Base-by-base conservation (phyloP, 2,797 vertebrate genomes). In the Tauraco hartlaubi region DNA sequence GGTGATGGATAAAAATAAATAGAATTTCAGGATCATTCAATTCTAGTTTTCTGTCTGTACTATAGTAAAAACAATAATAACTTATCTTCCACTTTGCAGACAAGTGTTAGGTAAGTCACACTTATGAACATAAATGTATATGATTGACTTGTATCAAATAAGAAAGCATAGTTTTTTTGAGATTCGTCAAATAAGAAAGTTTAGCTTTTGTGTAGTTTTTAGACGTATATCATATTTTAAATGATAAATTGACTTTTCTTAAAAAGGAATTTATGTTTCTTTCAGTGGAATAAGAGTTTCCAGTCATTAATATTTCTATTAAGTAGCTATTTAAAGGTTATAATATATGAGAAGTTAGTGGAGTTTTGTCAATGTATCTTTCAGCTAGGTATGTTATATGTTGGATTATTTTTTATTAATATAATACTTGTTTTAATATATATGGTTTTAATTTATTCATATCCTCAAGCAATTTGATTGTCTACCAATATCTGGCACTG, bases 391-490 rank as follows among this genome's bases (percentile, higher is more conserved):
- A 58, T 63, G 43, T 82, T 84, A 37, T 33, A 25, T 89, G 9
- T 81, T 90, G n/a, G 9, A 63, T 74, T 68, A 71, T 85, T 76
- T 92, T 85, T 97, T 95, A 85, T 89, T 87, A 94, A 64, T 43
- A 52, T 59, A 82, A 85, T 48, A 87, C 52, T 88, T 77, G 2
- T 26, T 92, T 80, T 80, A 56, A 71, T 69, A 78, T 48, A n/a
- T 81, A 35, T 66, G 8, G 52, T 92, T 96, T 93, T 78, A 59
- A 54, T 92, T 92, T 86, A 12, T 78, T 64, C 61, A 61, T 94
- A 73, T 68, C 37, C 64, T 93, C 28, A 20, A 75, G 37, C 39
- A 91, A 68, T 5, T 52, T 64, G 33, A 18, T 68, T 67, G 5
- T 41, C 64, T 92, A 75, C 33, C 4, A 22, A 37, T 61, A 90